Base-by-base conservation (phyloP, 2,797 vertebrate genomes). In the Percopsis omiscomaycus region DNA sequence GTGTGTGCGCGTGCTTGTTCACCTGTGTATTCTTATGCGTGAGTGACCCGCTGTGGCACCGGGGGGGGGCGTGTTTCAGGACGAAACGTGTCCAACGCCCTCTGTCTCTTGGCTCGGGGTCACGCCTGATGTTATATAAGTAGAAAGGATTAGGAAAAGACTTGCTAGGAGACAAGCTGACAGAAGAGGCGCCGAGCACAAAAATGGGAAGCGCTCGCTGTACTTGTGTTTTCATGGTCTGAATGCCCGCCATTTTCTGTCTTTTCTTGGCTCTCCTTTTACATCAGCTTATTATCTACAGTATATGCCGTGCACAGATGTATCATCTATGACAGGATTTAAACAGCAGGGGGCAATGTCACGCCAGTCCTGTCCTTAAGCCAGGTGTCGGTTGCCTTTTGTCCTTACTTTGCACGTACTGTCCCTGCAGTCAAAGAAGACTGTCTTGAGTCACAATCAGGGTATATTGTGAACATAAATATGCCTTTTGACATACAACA, bases 311-410 rank as follows among this genome's bases (percentile, higher is more conserved):
- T 42, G 37, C 37, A 0, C 0, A 12, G 45, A 28, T 3, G 4
- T 56, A 28, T 60, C 3, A 62, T 27, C 59, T 71, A 56, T 79
- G 42, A 30, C 75, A 0, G 11, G 66, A 29, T 65, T 65, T 30
- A 70, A 78, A 73, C 89, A 89, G 86, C 81, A 89, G 89, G 78
- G 85, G 88, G 89, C 88, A 49, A 64, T 55, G 71, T 84, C 55
- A 52, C 2, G 61, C 56, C 66, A 64, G n/a, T 10, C 45, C 51
- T 53, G 30, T 60, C 64, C 59, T 44, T 0, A 61, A 54, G 45
- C 50, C 14, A 2, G 5, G 14, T 32, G 46, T 10, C 48, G 48
- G 50, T 27, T 30, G 27, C 55, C 60, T 32, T 3, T 58, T 37
- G 44, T 56, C 45, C 27, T 14, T 10, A 37, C 44, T 30, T 14